Evolutionary conservation across 2,888 invertebrate species (phyloP).

Genomic region (Limnephilus auricula): DNA sequence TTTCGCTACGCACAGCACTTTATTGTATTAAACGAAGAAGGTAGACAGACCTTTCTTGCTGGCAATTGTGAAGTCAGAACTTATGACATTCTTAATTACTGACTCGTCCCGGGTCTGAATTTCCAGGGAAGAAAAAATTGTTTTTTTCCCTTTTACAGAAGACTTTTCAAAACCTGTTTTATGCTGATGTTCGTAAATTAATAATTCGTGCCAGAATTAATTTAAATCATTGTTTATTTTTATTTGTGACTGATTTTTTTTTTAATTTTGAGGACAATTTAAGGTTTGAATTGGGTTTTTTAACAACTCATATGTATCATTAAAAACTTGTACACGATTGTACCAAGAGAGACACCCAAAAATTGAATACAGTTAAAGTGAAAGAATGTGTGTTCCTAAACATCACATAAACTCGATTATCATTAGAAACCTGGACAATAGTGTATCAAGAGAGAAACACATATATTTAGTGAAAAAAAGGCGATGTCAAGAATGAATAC

Average conservation of each 20-base stretch:
- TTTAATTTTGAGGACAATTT: neutral
- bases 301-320: too few relatives aligned
- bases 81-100: slow-evolving; percentile 35
- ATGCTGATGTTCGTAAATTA: neutral
- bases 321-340: too few relatives aligned
- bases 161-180: neutral
- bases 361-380: too few relatives aligned
- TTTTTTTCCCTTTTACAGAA: neutral
- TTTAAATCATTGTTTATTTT: neutral
- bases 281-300: too few relatives aligned
- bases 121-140: neutral
- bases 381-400: too few relatives aligned
- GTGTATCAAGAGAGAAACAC: too few relatives aligned
- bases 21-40: slow-evolving; percentile 6
- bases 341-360: too few relatives aligned
- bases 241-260: neutral
- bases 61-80: slow-evolving; percentile 11
- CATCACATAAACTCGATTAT: too few relatives aligned
- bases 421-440: too few relatives aligned
- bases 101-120: neutral
- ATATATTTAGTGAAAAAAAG: too few relatives aligned
- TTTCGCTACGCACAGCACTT: slow-evolving; percentile 27
- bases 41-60: neutral
- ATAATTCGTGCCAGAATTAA: neutral
- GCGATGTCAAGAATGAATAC: too few relatives aligned